Evolutionary conservation across 2,888 invertebrate species (phyloP), one percentile per base, ranked within the genome.

Genomic region (Hypselothyrea guttata): DNA sequence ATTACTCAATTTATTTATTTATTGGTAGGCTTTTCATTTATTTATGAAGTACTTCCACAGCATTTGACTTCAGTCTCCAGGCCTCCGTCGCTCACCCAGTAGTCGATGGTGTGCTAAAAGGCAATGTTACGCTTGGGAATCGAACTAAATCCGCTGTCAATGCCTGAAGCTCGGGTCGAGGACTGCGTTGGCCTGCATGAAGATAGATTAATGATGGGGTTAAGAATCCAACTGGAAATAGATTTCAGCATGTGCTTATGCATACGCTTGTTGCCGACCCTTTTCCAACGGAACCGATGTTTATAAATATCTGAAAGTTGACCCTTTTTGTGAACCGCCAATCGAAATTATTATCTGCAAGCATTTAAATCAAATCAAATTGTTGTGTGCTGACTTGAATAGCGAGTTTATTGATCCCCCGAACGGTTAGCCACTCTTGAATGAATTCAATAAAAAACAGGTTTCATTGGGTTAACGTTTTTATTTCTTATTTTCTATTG

Each of bases 1-100:
- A 81, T 81, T 79, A 81, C 68, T 71, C 71, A 84, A 81, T 84
- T 77, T 77, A 71, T 71, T 77, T 81, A 84, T 76, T 83, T 82
- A 71, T 63, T 71, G 68, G 55, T 41, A 30, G 44, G 46, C 45
- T 41, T 46, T 61, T 79, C 51, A 62, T 60, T 76, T 72, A 83
- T 78, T 83, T 65, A 83, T 75, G 60, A 41, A 52, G 45, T 34
- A 18, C 40, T 48, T 4, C 28, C 38, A 33, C 18, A 55, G 54
- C 51, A 49, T 27, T 57, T 60, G 72, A 59, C 51, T 60, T 1
- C 41, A 8, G 27, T 0, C 38, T 3, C 9, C 1, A 2, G 8
- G 5, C 18, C 38, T 9, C 18, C 7, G 5, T 1, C 8, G 7
- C 9, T 13, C 22, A 1, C 18, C 9, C 34, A 27, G 4, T n/a